A percentile compares a stretch with the other conserved stretches of the same genome.
These are phyloP conservation scores for Tanytarsus gracilentus DNA, from an alignment of 2,888 invertebrate genomes.

Conservation along the genomic window DNA sequence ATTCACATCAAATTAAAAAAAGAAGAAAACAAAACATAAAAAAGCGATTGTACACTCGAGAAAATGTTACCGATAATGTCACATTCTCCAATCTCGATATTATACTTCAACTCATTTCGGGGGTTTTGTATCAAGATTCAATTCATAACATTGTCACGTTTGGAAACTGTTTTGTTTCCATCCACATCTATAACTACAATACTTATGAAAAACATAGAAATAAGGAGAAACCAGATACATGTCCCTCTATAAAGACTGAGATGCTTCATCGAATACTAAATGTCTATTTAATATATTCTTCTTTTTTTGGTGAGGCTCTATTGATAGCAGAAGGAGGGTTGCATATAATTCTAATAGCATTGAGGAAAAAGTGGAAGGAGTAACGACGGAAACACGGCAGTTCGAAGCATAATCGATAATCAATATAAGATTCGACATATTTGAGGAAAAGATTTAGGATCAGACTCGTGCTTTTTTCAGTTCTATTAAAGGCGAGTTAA, in stretches of 20 bases:
- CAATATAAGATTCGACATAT: conserved; percentile 23
- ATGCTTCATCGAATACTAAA: conserved; percentile 21
- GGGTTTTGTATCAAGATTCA: conserved; percentile 21
- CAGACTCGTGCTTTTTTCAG: conserved; percentile 9
- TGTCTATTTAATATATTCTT: conserved; percentile 25
- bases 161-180: conserved; percentile 28
- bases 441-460: conserved; percentile 16
- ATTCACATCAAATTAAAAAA: background rate
- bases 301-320: background rate
- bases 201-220: background rate
- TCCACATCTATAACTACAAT: background rate
- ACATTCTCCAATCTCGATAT: conserved; percentile 25
- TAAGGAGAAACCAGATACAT: background rate
- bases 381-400: conserved; percentile 2
- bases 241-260: conserved; percentile 13
- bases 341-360: background rate
- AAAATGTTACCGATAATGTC: conserved; percentile 29
- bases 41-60: too few species aligned
- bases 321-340: background rate
- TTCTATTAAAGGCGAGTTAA: background rate
- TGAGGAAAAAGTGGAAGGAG: conserved; percentile 5
- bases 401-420: conserved; percentile 25
- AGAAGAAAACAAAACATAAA: conserved; percentile 14
- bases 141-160: conserved; percentile 27
- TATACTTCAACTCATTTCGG: conserved; percentile 19